Evolutionary conservation across 2,113 vertebrate genomes (phyloP), one percentile per base, ranked within the genome.

Genomic region (Steatornis caripensis): DNA sequence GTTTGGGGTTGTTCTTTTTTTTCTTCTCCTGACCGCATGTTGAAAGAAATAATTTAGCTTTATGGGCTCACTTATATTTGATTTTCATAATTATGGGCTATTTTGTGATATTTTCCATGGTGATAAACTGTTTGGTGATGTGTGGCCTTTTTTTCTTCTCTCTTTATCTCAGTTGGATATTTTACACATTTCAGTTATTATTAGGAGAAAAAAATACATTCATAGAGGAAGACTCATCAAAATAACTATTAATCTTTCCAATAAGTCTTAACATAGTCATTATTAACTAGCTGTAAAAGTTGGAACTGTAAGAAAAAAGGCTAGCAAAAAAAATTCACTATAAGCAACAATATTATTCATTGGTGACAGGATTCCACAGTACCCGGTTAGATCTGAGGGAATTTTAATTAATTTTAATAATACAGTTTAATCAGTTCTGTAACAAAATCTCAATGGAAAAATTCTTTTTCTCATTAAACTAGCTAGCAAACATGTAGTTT

Each of bases 71-170:
- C 21, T 94, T 94, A 32, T 75, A 45, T 68, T 78, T 95, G 57
- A 93, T 68, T 93, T 96, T 75, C 20, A 48, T 87, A 95, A 97
- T 95, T 93, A 84, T 6, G 3, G 74, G 43, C 70, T 87, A 84
- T 85, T 96, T 91, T 91, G 69, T 89, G 61, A 15, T 91, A 78
- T 95, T 91, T 94, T 84, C 39, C 29, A 64, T 85, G 77, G 57
- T 85, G 74, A 81, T 91, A 87, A 70, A 48, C 45, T 72, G 18
- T 82, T 93, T 18, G 14, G 64, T 93, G 69, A 48, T 51, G 65
- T 36, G 27, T 87, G 72, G 80, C 34, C 36, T 81, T 95, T 78
- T 82, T 89, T 84, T 12, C n/a, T 71, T 9, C 51, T 81, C 29
- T 83, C 34, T 90, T 90, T 68, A 82, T 75, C 84, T 87, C 77